phyloP scores from a whole-genome alignment of 2,797 vertebrate species.

The Siniperca obscura region DNA sequence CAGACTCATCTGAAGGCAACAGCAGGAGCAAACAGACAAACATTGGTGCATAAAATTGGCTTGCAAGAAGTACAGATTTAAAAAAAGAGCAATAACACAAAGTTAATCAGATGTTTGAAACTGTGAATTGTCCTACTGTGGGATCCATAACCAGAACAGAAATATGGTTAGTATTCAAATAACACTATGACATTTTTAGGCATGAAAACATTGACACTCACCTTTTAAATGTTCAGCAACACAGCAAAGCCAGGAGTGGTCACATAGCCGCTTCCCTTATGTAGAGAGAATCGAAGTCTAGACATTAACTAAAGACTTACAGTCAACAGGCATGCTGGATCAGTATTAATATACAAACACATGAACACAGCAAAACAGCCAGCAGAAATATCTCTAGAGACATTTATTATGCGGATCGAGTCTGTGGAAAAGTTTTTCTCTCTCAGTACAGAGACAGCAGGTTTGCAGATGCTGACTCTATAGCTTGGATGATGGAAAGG shows the following conservation, averaged over 20 bases:
- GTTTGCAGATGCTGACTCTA: background rate
- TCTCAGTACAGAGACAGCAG: background rate
- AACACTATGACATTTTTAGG: background rate
- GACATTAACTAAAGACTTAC: background rate
- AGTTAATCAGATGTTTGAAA: constrained; percentile 2
- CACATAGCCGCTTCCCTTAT: background rate
- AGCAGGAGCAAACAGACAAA: background rate
- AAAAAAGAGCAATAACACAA: background rate
- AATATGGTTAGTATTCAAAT: background rate
- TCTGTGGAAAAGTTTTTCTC: constrained; percentile 21
- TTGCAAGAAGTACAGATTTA: background rate
- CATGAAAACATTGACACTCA: background rate
- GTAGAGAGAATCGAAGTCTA: background rate
- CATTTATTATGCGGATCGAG: constrained; percentile 28
- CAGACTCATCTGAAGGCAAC: background rate
- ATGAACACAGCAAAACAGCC: constrained; percentile 30
- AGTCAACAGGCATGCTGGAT: background rate
- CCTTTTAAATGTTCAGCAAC: background rate
- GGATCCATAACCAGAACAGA: background rate
- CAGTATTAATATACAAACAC: constrained; percentile 12
- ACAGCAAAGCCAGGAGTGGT: background rate
- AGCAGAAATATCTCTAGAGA: constrained; percentile 26
- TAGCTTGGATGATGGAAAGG: background rate
- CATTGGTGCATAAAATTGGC: background rate
- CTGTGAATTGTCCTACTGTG: background rate